phyloP scores from a whole-genome alignment of 2,888 invertebrate species.

The Alviniconcha strummeri region DNA sequence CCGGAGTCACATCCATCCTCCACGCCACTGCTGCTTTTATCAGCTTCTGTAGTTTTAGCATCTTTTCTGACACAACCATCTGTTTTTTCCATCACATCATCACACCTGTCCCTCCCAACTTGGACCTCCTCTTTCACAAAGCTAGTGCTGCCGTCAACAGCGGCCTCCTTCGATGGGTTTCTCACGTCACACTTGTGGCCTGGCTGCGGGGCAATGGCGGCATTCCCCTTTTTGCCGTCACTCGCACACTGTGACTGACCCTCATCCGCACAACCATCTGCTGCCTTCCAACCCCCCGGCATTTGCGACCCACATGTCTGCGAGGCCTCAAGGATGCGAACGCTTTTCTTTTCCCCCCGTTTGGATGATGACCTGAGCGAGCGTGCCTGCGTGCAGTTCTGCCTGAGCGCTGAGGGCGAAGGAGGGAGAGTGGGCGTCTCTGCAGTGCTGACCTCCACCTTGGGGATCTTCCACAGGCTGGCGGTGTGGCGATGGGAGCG shows the following conservation, averaged over 20 bases:
- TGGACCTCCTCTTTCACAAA: neutral
- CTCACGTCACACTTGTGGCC: neutral
- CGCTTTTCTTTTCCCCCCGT: conserved; percentile 21
- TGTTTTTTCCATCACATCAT: neutral
- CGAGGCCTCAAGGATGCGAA: neutral
- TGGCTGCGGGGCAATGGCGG: too few relatives aligned
- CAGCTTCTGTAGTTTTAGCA: neutral
- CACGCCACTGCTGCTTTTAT: conserved; percentile 12
- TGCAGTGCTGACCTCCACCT: conserved; percentile 5
- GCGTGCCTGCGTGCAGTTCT: neutral
- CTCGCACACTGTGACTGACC: neutral
- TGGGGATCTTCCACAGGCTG: conserved; percentile 22
- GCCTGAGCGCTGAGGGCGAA: neutral
- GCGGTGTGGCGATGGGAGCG: conserved; percentile 9
- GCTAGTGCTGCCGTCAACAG: too few relatives aligned
- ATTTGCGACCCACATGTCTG: neutral
- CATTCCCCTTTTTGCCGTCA: too few relatives aligned
- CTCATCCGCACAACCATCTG: too few relatives aligned
- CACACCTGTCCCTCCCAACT: neutral
- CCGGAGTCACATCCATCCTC: conserved; percentile 20
- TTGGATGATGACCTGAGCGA: neutral
- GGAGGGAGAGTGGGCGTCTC: neutral
- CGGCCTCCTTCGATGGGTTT: neutral
- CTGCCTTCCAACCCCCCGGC: too few relatives aligned
- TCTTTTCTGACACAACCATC: neutral